Conservation (phyloP, 2,797 vertebrate species). For the Tenualosa ilisha region DNA sequence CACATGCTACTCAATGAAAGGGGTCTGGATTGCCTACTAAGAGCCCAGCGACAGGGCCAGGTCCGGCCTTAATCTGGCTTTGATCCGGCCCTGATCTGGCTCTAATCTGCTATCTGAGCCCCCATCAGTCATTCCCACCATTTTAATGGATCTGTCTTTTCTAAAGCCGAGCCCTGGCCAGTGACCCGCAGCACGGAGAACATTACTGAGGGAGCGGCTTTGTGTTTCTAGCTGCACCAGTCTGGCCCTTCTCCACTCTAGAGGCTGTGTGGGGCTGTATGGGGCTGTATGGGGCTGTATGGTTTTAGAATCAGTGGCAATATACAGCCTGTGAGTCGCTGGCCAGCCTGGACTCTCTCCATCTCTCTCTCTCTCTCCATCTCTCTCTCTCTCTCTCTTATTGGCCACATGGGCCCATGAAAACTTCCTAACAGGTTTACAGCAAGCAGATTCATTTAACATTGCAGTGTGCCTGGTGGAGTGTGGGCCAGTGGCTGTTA, state of each 20-base stretch:
- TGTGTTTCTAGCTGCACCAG: background rate
- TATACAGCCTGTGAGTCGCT: conserved; percentile 14
- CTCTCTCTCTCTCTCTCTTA: conserved; percentile 25
- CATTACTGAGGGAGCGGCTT: conserved; percentile 36
- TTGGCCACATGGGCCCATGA: conserved; percentile 50
- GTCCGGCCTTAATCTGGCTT: too few relatives aligned
- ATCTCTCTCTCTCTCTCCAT: conserved; percentile 28
- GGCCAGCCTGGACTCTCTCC: conserved; percentile 27
- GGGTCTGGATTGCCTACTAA: too few relatives aligned
- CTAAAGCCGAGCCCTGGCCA: conserved; percentile 43
- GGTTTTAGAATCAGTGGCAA: conserved; percentile 46
- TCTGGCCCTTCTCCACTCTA: background rate
- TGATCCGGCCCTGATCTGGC: background rate
- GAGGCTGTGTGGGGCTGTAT: background rate
- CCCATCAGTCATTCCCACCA: conserved; percentile 32
- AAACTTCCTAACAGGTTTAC: conserved; percentile 67
- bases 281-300: conserved; percentile 16
- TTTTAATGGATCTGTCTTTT: conserved; percentile 41
- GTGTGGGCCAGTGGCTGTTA: conserved; percentile 45
- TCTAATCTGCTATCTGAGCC: conserved; percentile 11
- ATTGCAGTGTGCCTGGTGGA: conserved; percentile 58
- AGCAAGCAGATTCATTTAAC: conserved; percentile 66
- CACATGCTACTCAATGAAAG: background rate
- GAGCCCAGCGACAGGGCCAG: too few relatives aligned
- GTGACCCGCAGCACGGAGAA: conserved; percentile 26